Evolutionary conservation across 1,140 invertebrate species (phyloP), one percentile per base, ranked within the genome.

Genomic region (Callitettix versicolor): DNA sequence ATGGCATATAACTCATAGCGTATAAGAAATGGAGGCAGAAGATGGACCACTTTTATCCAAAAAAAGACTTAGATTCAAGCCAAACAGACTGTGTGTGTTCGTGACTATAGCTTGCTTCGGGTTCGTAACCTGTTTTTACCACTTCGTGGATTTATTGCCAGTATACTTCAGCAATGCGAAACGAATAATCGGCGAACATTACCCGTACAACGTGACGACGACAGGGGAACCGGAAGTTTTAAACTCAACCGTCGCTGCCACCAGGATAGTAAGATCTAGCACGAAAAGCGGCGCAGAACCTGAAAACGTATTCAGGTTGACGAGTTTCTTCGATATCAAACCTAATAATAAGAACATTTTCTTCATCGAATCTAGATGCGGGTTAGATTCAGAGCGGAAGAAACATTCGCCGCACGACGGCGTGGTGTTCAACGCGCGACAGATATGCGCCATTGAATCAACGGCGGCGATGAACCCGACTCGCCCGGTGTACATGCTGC

Each of bases 401-500:
- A 43, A 54, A 18, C 24, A 22, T 12, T 9, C 52, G 9, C 5
- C 14, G n/a, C 3, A 33, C n/a, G 33, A 30, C 11, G 26, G 44
- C 18, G 33, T 58, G 14, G 33, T 53, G 14, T 30, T 62, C 7
- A 59, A 42, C 24, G n/a, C 55, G 1, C 43, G 67, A 30, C 66
- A 69, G 61, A 66, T 65, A 3, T 69, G 68, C 57, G 60, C 68
- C 6, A 55, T 69, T 14, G 68, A 69, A 51, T 69, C 68, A 7
- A 61, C 64, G 3, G 61, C 61, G 4, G 18, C 21, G 14, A 15
- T 59, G 20, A 60, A 62, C 46, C 61, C 59, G 17, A 36, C 20
- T 14, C 22, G 40, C 14, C 24, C 26, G 4, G 48, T 57, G 6
- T 40, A 42, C n/a, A 12, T 57, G 9, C 18, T 57, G 14, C 33